Percentiles rank a stretch among this genome's conserved stretches.
phyloP scores from a whole-genome alignment of 2,797 vertebrate species.

The Anguilla anguilla region DNA sequence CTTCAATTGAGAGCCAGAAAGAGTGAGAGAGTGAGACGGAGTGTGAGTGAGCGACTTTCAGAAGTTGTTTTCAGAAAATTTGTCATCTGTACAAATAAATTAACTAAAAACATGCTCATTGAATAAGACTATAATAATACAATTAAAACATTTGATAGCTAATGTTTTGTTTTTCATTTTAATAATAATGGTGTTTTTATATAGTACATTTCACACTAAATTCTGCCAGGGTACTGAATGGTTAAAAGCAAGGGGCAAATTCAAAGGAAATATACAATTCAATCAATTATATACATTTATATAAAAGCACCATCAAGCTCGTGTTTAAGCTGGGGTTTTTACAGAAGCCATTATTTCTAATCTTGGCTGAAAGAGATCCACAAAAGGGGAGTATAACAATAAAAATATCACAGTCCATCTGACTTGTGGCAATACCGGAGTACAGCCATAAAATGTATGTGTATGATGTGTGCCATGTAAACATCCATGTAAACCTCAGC shows the following conservation, averaged over 20 bases:
- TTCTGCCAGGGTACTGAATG: neutral
- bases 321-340: neutral
- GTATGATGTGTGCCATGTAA: neutral
- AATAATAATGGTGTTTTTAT: neutral
- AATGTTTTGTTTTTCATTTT: neutral
- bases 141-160: too few species aligned
- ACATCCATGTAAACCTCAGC: slow-evolving; percentile 3
- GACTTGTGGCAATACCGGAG: neutral
- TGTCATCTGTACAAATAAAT: neutral
- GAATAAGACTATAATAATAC: too few species aligned
- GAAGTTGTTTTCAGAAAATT: neutral
- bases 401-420: neutral
- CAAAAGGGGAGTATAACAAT: neutral
- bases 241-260: neutral
- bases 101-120: neutral
- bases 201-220: neutral
- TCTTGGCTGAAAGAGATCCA: neutral
- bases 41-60: neutral
- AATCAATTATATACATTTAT: neutral
- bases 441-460: neutral
- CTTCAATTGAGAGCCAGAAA: neutral
- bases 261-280: neutral
- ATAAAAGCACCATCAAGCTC: neutral
- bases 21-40: neutral
- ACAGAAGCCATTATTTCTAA: neutral